Evolutionary conservation across 2,113 vertebrate species (phyloP).

Genomic region (Actenoides hombroni): DNA sequence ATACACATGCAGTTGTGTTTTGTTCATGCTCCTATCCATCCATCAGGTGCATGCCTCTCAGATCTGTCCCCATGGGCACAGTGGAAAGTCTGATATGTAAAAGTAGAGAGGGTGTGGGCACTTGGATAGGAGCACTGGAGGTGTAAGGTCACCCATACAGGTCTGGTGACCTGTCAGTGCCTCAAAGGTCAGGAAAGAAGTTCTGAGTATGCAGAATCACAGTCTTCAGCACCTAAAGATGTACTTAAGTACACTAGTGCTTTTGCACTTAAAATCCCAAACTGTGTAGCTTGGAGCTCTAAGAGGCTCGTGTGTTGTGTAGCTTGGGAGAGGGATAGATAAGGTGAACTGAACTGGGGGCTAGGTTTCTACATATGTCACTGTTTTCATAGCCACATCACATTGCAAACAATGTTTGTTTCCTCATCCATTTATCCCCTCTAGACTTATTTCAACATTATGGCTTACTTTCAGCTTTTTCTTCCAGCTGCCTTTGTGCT

Average conservation of each 20-base stretch:
- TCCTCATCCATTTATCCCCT: constrained; percentile 7
- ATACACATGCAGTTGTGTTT: neutral
- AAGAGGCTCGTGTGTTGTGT: neutral
- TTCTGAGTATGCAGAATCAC: neutral
- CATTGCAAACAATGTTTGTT: neutral
- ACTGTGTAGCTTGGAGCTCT: neutral
- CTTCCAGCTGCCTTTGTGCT: constrained; percentile 35
- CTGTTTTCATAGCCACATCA: neutral
- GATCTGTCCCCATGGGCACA: accelerated
- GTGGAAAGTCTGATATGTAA: neutral
- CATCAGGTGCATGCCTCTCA: neutral
- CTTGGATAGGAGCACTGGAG: neutral
- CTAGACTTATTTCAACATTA: constrained; percentile 11
- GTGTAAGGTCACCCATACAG: too few species aligned
- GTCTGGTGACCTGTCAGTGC: neutral
- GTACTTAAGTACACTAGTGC: too few species aligned
- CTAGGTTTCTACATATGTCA: neutral
- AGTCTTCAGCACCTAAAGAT: neutral
- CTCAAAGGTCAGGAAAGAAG: neutral
- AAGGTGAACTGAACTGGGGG: neutral
- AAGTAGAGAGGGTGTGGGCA: neutral
- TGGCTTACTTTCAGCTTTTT: constrained; percentile 1
- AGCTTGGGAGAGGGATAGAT: neutral
- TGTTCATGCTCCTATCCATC: neutral
- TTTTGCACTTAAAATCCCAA: neutral